A percentile compares a stretch with the other conserved stretches of the same genome.
These are phyloP conservation scores for Hiodon tergisus DNA, from an alignment of 2,113 vertebrate species.

Conservation along the genomic window DNA sequence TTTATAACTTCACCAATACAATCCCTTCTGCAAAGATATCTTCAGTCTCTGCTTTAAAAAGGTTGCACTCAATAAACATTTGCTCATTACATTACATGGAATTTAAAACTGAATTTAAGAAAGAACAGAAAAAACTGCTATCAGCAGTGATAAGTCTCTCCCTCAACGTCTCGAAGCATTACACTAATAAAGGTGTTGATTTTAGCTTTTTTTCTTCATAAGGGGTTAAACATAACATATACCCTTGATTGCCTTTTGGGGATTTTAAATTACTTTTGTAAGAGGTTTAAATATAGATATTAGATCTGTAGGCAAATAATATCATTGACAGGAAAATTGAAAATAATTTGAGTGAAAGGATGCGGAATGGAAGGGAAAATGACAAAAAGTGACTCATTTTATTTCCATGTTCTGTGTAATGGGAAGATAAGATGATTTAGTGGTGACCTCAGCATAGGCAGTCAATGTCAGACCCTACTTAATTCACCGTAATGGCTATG, in stretches of 20 bases:
- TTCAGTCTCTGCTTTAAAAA: too few relatives aligned
- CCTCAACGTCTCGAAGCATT: not conserved
- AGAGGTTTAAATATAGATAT: not conserved
- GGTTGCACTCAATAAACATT: too few relatives aligned
- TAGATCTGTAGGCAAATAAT: slow-evolving; percentile 6
- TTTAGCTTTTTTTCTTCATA: not conserved
- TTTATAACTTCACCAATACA: too few relatives aligned
- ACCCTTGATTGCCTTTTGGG: not conserved
- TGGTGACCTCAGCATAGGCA: not conserved
- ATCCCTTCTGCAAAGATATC: too few relatives aligned
- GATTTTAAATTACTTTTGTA: slow-evolving; percentile 1
- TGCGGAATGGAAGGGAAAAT: not conserved
- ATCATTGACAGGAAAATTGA: not conserved
- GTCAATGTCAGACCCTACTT: not conserved
- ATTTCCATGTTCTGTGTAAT: not conserved
- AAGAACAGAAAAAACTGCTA: too few relatives aligned
- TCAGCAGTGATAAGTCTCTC: too few relatives aligned
- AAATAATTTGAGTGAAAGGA: slow-evolving; percentile 8
- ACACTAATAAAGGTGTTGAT: not conserved
- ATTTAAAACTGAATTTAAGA: too few relatives aligned
- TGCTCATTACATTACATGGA: too few relatives aligned
- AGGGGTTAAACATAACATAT: not conserved
- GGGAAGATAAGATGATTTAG: not conserved
- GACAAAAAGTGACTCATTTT: slow-evolving; percentile 4
- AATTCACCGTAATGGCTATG: slow-evolving; percentile 11